Conservation (phyloP, 2,113 vertebrate genomes). For the Lepisosteus osseus region DNA sequence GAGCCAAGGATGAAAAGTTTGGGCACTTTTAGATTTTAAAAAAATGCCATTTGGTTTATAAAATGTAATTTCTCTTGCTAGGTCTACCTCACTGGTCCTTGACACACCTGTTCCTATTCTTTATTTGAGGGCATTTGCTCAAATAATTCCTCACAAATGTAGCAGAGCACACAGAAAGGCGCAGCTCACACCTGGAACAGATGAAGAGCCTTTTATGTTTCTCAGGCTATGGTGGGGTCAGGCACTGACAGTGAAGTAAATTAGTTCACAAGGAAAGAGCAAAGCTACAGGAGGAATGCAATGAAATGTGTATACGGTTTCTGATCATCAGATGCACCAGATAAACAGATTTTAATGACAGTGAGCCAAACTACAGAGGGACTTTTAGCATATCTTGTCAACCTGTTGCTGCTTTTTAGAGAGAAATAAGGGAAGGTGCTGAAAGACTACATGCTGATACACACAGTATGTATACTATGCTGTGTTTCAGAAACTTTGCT, state of each 20-base stretch:
- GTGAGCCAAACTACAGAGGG: conserved; percentile 12
- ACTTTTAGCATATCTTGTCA: conserved; percentile 22
- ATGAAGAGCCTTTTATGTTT: conserved; percentile 73
- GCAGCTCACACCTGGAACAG: conserved; percentile 67
- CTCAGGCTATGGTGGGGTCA: conserved; percentile 64
- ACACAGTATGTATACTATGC: no score
- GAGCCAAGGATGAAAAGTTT: no score
- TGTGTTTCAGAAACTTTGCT: no score
- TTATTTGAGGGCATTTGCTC: no score
- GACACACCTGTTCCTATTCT: no score
- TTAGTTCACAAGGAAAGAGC: conserved; percentile 57
- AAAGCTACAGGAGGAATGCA: conserved; percentile 53
- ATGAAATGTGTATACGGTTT: conserved; percentile 50
- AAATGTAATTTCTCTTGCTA: no score
- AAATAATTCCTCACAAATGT: no score
- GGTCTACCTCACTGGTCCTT: no score
- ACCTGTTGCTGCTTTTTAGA: conserved; percentile 27
- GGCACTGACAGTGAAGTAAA: conserved; percentile 56
- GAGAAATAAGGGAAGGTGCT: no score
- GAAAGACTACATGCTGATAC: no score
- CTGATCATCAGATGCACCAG: conserved; percentile 48
- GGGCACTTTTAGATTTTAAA: no score
- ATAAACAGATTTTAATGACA: conserved; percentile 31
- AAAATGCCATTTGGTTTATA: no score
- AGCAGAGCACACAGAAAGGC: conserved; percentile 24